Base-by-base conservation (phyloP, 2,888 invertebrate species). In the Drosophila demipolita region DNA sequence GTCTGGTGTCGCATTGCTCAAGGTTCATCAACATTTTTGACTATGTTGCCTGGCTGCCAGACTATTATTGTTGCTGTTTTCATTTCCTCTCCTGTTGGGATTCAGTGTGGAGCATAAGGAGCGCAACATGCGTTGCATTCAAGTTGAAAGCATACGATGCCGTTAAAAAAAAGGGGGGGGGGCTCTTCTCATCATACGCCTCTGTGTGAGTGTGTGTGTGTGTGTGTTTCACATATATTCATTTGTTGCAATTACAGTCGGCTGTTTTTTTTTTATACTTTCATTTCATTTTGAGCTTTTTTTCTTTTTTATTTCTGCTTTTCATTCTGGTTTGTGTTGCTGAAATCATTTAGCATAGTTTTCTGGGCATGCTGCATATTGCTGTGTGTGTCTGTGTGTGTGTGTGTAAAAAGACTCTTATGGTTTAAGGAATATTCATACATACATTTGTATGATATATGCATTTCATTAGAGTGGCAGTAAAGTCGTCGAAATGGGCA, bases 211-310 rank as follows among this genome's bases (percentile, higher is more conserved):
- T 64, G 64, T 69, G 68, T 17, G 42, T 63, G 23, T 3, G 64
- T 69, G 68, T 54, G 69, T 60, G 69, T 35, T 29, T 57, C 70
- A 71, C 76, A 88, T 88, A 78, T 81, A 86, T 85, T 88, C 89
- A 88, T 88, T 88, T 88, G 79, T 73, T 88, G 83, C 84, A 84
- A 84, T 84, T 84, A 88, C 88, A 86, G 77, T 87, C 62, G 57
- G 54, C 67, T 36, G 29, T 59, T 48, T 50, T 42, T 40, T 11
- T 11, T 26, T 12, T 55, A 8, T 26, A 23, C 23, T 17, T 58
- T 17, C 32, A 23, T 36, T 54, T 72, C 20, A 33, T 53, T 67
- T 49, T 32, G 29, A 60, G 49, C 63, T 58, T 26, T 15, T 52
- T 42, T 58, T 26, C 11, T 52, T 42, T 62, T 67, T 62, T 61